phyloP scores from a whole-genome alignment of 92 coral and sea anemone species.

The Parazoanthus swiftii region DNA sequence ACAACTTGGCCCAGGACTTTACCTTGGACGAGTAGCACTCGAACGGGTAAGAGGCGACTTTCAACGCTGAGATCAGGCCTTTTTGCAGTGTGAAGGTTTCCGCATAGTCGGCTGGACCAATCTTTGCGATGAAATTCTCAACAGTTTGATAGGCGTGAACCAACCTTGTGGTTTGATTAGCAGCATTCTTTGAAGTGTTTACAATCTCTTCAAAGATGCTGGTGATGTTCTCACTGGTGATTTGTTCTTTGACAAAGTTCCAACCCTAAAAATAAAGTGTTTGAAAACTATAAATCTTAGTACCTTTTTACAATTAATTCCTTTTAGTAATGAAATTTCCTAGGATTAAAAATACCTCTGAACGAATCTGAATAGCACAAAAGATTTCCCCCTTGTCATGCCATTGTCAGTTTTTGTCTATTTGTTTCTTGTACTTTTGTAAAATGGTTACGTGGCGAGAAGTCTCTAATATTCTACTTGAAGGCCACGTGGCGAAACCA shows the following conservation, averaged over 20 bases:
- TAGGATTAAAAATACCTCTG: too few relatives aligned
- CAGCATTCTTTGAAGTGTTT: constrained; percentile 19
- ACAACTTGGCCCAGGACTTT: neutral
- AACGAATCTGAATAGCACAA: too few relatives aligned
- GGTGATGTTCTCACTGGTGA: constrained; percentile 16
- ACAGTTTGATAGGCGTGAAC: constrained; percentile 7
- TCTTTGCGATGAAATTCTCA: constrained; percentile 8
- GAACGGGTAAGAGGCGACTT: neutral
- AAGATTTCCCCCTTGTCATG: too few relatives aligned
- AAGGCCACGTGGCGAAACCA: too few relatives aligned
- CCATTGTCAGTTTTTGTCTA: too few relatives aligned
- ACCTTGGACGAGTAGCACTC: constrained; percentile 28
- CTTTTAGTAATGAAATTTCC: neutral
- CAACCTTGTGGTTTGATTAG: neutral
- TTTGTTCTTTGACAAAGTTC: neutral
- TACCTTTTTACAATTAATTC: neutral
- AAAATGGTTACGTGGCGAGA: too few relatives aligned
- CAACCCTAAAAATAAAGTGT: neutral
- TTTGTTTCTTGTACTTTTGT: too few relatives aligned
- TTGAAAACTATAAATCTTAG: neutral
- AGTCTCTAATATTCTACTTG: too few relatives aligned
- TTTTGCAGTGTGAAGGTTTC: neutral
- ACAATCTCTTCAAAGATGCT: constrained; percentile 4
- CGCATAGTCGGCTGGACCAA: neutral
- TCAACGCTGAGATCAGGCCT: neutral